A percentile compares a stretch with the other conserved stretches of the same genome.
These are phyloP conservation scores for Pristionchus mayeri DNA, from an alignment of 2,888 invertebrate genomes.

Conservation along the genomic window DNA sequence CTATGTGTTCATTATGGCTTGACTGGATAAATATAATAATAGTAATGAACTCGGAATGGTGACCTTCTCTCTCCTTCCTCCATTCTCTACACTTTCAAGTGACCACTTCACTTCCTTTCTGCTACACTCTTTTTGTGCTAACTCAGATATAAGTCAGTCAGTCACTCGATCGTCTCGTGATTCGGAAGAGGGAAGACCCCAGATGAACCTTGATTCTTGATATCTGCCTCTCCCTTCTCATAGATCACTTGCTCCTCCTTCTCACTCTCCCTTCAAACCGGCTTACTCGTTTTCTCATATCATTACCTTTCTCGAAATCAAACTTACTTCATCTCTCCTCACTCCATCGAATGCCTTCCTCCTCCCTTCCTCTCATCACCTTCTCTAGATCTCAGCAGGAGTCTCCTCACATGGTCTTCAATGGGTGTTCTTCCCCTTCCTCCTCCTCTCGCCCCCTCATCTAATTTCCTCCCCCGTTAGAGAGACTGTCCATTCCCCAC, in stretches of 20 bases:
- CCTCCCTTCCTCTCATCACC: conserved; percentile 9
- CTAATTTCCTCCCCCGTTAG: background rate
- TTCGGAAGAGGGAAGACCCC: too few species aligned
- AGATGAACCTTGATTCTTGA: too few species aligned
- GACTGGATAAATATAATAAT: conserved; percentile 27
- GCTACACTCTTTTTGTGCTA: conserved; percentile 34
- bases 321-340: conserved; percentile 26
- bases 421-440: conserved; percentile 7
- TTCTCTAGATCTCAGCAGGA: background rate
- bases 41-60: background rate
- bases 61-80: conserved; percentile 29
- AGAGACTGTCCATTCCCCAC: conserved; percentile 25
- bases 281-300: conserved; percentile 18
- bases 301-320: conserved; percentile 29
- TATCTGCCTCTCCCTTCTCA: conserved; percentile 8
- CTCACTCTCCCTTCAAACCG: background rate
- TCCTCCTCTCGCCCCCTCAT: background rate
- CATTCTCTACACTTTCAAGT: conserved; percentile 30
- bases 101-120: conserved; percentile 39
- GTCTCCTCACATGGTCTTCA: conserved; percentile 25
- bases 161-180: background rate
- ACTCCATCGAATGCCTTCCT: background rate
- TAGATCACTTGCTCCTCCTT: background rate
- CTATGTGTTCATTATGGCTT: conserved; percentile 7
- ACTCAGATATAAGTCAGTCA: conserved; percentile 13